Percentiles rank a stretch among this genome's conserved stretches.
Evolutionary conservation across 2,797 vertebrate species (phyloP).

Genomic region (Clarias fuscus): DNA sequence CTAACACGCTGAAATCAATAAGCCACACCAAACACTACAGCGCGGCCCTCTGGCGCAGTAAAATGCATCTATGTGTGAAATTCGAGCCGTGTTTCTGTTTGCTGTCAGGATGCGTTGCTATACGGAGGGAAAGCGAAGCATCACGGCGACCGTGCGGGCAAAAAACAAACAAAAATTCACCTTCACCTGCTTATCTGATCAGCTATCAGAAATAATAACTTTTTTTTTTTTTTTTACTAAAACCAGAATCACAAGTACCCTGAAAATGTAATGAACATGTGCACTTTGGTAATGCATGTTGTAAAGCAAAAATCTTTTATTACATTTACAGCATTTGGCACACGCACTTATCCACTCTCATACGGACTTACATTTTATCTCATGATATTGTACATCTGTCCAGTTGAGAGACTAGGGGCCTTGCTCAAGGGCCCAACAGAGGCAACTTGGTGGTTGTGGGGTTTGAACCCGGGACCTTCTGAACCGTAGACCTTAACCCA

Average conservation of each 20-base stretch:
- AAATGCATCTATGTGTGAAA: constrained; percentile 17
- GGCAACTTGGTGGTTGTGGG: no score
- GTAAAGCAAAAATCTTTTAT: no score
- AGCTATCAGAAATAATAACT: background rate
- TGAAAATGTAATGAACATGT: background rate
- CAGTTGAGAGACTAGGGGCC: no score
- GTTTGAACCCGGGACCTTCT: no score
- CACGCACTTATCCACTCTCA: no score
- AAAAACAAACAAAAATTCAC: constrained; percentile 18
- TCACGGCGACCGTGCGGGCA: background rate
- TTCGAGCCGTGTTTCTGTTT: constrained; percentile 15
- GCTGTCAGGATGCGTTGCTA: background rate
- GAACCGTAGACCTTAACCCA: no score
- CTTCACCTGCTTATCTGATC: background rate
- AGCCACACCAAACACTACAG: background rate
- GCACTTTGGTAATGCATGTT: no score
- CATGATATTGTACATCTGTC: no score
- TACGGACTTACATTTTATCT: no score
- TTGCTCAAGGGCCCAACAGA: no score
- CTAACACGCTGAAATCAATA: constrained; percentile 24
- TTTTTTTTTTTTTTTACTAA: no score
- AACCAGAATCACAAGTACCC: background rate
- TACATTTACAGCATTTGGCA: no score
- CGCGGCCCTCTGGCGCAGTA: constrained; percentile 4
- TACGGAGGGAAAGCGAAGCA: background rate